Percentiles rank a stretch among this genome's conserved stretches.
Conservation (phyloP, 92 coral and sea anemone genomes). For the Palythoa grandiflora region DNA sequence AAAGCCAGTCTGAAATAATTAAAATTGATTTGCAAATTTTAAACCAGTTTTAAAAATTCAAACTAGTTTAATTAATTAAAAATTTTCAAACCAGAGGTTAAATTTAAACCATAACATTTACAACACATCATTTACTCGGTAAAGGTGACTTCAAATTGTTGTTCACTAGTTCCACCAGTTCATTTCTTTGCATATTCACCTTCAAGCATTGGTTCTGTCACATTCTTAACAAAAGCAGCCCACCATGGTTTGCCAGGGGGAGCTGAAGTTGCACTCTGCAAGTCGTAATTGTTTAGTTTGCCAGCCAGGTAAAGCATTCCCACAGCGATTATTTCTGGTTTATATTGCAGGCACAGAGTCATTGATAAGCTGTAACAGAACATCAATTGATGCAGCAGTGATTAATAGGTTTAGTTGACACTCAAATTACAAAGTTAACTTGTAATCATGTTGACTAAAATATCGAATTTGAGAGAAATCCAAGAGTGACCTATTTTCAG, state of each 20-base stretch:
- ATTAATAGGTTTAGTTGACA: too few species aligned
- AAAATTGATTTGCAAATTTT: too few species aligned
- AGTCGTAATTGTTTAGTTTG: constrained; percentile 91
- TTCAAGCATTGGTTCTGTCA: constrained; percentile 82
- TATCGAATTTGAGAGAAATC: too few species aligned
- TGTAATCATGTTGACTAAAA: too few species aligned
- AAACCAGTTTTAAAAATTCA: too few species aligned
- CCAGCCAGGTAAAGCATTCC: constrained; percentile 96
- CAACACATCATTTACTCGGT: neutral
- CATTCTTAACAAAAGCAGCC: constrained; percentile 82
- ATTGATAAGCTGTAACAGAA: constrained; percentile 78
- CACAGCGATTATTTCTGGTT: constrained; percentile 93
- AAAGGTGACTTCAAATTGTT: neutral
- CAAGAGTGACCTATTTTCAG: too few species aligned
- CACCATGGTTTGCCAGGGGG: constrained; percentile 95
- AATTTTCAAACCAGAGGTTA: too few species aligned
- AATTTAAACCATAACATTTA: too few species aligned
- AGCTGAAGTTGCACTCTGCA: constrained; percentile 85
- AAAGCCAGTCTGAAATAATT: too few species aligned
- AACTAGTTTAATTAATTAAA: too few species aligned
- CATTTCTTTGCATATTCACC: constrained; percentile 55
- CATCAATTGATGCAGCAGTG: neutral
- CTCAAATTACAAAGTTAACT: too few species aligned
- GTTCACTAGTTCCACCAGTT: neutral
- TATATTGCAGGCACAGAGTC: constrained; percentile 86